Evolutionary conservation across 2,797 vertebrate species (phyloP), one percentile per base, ranked within the genome.

Genomic region (Steatocranus sp.): DNA sequence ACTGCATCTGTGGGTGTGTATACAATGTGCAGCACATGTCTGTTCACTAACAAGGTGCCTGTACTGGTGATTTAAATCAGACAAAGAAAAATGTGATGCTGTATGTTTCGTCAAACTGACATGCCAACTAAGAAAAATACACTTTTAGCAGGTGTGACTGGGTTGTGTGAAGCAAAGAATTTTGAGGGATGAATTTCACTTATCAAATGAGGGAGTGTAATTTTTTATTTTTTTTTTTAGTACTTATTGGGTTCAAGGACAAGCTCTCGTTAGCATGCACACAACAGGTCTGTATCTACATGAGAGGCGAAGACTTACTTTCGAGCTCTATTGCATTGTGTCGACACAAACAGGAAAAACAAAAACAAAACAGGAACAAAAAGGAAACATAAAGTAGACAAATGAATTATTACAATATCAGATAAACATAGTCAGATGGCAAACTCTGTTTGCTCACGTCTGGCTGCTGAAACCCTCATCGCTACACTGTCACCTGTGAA

Each of bases 271-370:
- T 97, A 88, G 97, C 99, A 99, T 99, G 98, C 99, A 99, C 96
- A 98, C 96, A 94, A 97, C 96, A 97, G 95, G 89, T 97, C 97
- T 95, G 94, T 95, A 94, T 97, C 98, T 97, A 97, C 96, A 95
- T 96, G 96, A 95, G 95, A 97, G 96, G 96, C 95, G 97, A 97
- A 97, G 91, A 99, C 99, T 99, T 99, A 99, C 99, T 99, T 99
- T 96, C 99, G 98, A 97, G 98, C 99, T 99, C 99, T 99, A 99
- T 98, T 97, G 97, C 97, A 98, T 99, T 97, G 97, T 97, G 96
- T 95, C 43, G 96, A 96, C 95, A 97, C 97, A 98, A 97, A 98
- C 93, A 95, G 96, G 96, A 30, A 66, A 66, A 63, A 63, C 58
- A 36, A 36, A 38, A 66, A 38, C n/a, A 66, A 66, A 73, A 74